Evolutionary conservation across 2,888 invertebrate species (phyloP).

Genomic region (Camponotus fellah): DNA sequence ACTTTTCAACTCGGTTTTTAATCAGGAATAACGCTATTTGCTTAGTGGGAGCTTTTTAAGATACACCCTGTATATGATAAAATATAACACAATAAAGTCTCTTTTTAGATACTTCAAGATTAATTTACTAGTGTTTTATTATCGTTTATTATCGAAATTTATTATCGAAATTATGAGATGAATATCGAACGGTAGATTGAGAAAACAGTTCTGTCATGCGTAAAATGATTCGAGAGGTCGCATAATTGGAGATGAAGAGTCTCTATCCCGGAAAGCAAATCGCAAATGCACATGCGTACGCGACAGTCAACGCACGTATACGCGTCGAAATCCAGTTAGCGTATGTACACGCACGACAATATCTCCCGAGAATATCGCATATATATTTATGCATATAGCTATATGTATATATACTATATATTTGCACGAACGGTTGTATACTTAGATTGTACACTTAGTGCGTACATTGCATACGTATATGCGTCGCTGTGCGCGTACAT

Average conservation of each 20-base stretch:
- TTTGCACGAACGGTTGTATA: not conserved
- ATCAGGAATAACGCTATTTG: no score
- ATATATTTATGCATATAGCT: not conserved
- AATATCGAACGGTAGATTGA: conserved; percentile 61
- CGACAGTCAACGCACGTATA: not conserved
- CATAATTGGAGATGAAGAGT: conserved; percentile 64
- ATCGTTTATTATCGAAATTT: conserved; percentile 60
- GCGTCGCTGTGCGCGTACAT: not conserved
- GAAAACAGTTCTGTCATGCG: conserved; percentile 66
- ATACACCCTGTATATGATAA: not conserved
- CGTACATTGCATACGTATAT: not conserved
- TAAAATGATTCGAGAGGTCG: conserved; percentile 65
- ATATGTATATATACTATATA: not conserved
- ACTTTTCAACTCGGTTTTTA: no score
- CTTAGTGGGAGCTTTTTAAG: no score
- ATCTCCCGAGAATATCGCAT: not conserved
- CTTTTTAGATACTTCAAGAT: no score
- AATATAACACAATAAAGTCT: not conserved
- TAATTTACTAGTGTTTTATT: not conserved
- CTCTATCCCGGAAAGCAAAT: conserved; percentile 31
- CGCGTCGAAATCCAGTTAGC: conserved; percentile 17
- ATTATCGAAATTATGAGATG: conserved; percentile 59
- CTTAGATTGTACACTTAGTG: not conserved
- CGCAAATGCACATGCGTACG: not conserved
- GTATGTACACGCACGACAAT: conserved; percentile 32